phyloP scores from a whole-genome alignment of 92 coral and sea anemone genomes.

The Montipora capitata region DNA sequence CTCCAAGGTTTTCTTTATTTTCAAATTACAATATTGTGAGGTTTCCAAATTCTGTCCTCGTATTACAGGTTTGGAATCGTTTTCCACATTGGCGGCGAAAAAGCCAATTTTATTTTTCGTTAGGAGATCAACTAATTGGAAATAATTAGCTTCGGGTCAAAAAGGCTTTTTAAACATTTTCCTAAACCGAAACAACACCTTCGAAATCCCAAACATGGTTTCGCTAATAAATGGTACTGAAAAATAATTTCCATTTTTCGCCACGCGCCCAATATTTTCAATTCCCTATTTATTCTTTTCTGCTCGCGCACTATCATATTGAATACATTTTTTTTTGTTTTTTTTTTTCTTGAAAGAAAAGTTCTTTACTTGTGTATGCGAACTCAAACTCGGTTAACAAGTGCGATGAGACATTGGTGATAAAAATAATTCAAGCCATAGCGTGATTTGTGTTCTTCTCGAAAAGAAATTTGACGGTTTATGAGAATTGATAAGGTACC shows the following conservation, averaged over 20 bases:
- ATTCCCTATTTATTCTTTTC: neutral
- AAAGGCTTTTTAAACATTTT: neutral
- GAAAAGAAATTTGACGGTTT: no score
- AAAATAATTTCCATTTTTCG: neutral
- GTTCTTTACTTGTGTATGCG: no score
- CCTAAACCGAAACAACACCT: neutral
- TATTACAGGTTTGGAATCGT: neutral
- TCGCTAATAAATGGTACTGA: neutral
- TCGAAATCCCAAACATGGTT: neutral
- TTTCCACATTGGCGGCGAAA: neutral
- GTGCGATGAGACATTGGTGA: no score
- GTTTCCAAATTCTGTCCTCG: neutral
- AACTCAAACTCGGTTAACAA: no score
- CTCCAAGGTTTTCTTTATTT: neutral
- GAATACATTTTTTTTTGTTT: no score
- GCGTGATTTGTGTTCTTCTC: no score
- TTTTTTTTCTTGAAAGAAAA: no score
- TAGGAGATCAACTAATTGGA: slow-evolving; percentile 13
- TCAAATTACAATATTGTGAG: neutral
- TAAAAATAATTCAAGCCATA: no score
- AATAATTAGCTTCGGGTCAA: neutral
- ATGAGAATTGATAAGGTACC: no score
- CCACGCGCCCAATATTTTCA: no score
- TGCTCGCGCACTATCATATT: no score
- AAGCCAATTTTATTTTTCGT: neutral